Evolutionary conservation across 2,888 invertebrate genomes (phyloP), one percentile per base, ranked within the genome.

Genomic region (Anthoptus insignis): DNA sequence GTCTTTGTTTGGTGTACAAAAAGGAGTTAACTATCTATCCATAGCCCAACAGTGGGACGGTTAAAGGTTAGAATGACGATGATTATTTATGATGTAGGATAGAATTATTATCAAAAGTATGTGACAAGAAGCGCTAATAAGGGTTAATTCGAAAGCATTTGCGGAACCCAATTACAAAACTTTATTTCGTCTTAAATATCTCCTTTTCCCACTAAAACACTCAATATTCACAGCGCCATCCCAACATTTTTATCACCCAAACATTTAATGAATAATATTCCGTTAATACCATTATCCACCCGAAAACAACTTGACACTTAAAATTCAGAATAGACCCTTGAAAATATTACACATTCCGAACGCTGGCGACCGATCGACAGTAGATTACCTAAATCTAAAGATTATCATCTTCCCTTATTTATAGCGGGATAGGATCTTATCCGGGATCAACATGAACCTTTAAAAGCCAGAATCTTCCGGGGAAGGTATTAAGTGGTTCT

Each of bases 401-500:
- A 77, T 78, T 77, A 78, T 75, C 76, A 70, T 71, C 72, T 69
- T 66, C 68, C 71, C 72, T 70, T 70, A 76, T 77, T 77, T 78
- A 77, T 76, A 70, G 73, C 66, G 58, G 67, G 72, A 67, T 60
- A 69, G 61, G 65, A 61, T 66, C 67, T 73, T 70, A 73, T 75
- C 72, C 67, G 53, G 67, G 71, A 73, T 74, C 71, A 73, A 54
- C 34, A 24, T 45, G 19, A 27, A 34, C 54, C 54, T 34, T 53
- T 54, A 37, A 45, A 29, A 29, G 21, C 21, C 37, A 19, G 13
- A 52, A 60, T 52, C 52, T 39, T 19, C 16, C 27, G 11, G 16
- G 19, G n/a, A 42, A 53, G 14, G 53, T 45, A 22, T 7, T 60
- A 53, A 60, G 60, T 60, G 56, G 61, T 53, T 19, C 22, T 45